Base-by-base conservation (phyloP, 2,888 invertebrate species). In the Norana najaformis region DNA sequence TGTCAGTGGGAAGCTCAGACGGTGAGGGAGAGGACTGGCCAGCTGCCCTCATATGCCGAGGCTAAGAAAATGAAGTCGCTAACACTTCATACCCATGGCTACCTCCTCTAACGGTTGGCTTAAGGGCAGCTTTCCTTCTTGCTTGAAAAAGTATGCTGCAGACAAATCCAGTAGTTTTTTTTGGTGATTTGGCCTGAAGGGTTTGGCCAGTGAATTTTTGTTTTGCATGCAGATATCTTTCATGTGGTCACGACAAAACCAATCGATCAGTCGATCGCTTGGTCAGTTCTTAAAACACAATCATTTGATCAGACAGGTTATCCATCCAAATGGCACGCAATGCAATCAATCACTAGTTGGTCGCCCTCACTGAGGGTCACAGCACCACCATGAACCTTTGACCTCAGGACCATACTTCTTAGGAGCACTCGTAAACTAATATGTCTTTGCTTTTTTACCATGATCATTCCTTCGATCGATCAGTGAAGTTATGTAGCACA, bases 101-200 rank as follows among this genome's bases (percentile, higher is more conserved):
- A n/a, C n/a, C n/a, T n/a, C n/a, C n/a, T n/a, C n/a, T n/a, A n/a
- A n/a, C n/a, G n/a, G n/a, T n/a, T n/a, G n/a, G n/a, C n/a, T n/a
- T n/a, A n/a, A n/a, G n/a, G n/a, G n/a, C n/a, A n/a, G n/a, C n/a
- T n/a, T n/a, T n/a, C n/a, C n/a, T n/a, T n/a, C n/a, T n/a, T n/a
- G 69, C 69, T 30, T 69, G 69, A 30, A 69, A n/a, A 2, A 8
- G n/a, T 69, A 69, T 69, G n/a, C 16, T 11, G n/a, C n/a, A 69
- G 69, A 69, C 6, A n/a, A n/a, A 11, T 69, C n/a, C 16, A n/a
- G n/a, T n/a, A n/a, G 69, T n/a, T n/a, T n/a, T n/a, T n/a, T n/a
- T n/a, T n/a, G n/a, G n/a, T 69, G n/a, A 69, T 69, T 69, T 69
- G 69, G n/a, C 69, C 69, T 69, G n/a, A 69, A 69, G 69, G 69